A percentile compares a stretch with the other conserved stretches of the same genome.
phyloP scores from a whole-genome alignment of 2,888 invertebrate species.

The Cheilosia vernalis region DNA sequence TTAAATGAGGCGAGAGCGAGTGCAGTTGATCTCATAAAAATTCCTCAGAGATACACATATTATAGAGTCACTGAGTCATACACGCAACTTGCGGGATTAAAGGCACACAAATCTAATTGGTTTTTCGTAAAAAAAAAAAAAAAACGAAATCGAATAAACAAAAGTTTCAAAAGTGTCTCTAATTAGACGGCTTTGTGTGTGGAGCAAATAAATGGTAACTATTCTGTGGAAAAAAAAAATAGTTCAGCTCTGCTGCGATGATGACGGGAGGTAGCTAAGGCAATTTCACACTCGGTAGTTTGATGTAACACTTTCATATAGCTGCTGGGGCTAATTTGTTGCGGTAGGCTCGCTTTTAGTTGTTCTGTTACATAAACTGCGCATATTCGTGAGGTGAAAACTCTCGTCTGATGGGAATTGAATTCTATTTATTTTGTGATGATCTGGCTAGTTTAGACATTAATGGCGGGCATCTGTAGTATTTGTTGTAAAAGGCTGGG shows the following conservation, averaged over 20 bases:
- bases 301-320: constrained; percentile 68
- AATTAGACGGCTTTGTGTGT: constrained; percentile 46
- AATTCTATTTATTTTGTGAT: constrained; percentile 34
- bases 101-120: constrained; percentile 48
- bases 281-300: constrained; percentile 70
- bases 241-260: constrained; percentile 39
- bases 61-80: constrained; percentile 38
- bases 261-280: constrained; percentile 46
- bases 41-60: constrained; percentile 48
- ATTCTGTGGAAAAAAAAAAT: constrained; percentile 38
- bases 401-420: constrained; percentile 26
- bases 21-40: constrained; percentile 66
- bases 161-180: constrained; percentile 56
- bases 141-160: constrained; percentile 33
- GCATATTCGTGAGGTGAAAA: constrained; percentile 55
- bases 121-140: constrained; percentile 37
- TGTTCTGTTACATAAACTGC: constrained; percentile 58
- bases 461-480: constrained; percentile 2
- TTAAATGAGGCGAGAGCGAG: constrained; percentile 59
- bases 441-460: constrained; percentile 11
- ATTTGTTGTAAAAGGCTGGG: too few relatives aligned
- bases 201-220: constrained; percentile 30
- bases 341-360: constrained; percentile 57
- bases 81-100: constrained; percentile 23
- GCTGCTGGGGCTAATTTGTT: constrained; percentile 61